Percentiles rank a stretch among this genome's conserved stretches.
Evolutionary conservation across 2,113 vertebrate genomes (phyloP).

Genomic region (Empidonax alnorum): DNA sequence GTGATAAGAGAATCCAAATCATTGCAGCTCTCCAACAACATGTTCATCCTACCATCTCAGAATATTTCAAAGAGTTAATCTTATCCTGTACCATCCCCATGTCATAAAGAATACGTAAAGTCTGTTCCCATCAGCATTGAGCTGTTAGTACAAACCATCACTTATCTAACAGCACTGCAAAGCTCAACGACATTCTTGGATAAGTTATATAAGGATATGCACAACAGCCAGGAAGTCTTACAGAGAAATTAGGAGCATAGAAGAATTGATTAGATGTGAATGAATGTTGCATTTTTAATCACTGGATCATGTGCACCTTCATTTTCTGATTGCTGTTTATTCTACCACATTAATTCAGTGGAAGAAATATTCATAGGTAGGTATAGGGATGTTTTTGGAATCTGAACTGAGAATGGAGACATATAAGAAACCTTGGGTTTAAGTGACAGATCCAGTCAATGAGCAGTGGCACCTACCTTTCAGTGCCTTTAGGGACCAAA

Average conservation of each 20-base stretch:
- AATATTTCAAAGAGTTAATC: background rate
- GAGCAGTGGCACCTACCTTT: background rate
- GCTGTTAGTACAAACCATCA: background rate
- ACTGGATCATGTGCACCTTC: background rate
- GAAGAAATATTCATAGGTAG: background rate
- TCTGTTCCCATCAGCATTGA: background rate
- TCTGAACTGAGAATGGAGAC: background rate
- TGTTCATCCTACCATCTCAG: background rate
- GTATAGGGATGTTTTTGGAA: background rate
- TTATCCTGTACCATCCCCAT: background rate
- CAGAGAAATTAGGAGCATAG: background rate
- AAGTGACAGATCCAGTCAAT: background rate
- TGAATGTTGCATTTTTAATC: slow-evolving; percentile 14
- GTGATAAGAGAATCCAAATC: background rate
- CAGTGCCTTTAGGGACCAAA: background rate
- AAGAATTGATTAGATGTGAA: slow-evolving; percentile 3
- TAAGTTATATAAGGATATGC: background rate
- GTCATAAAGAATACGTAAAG: background rate
- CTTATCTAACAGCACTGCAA: background rate
- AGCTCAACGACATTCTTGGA: background rate
- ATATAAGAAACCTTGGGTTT: background rate
- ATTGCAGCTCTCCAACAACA: background rate
- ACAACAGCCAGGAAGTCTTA: background rate
- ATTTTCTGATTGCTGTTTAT: background rate
- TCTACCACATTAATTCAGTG: background rate